These are phyloP conservation scores for Chroicocephalus ridibundus DNA, from an alignment of 2,113 vertebrate species.

Conservation along the genomic window DNA sequence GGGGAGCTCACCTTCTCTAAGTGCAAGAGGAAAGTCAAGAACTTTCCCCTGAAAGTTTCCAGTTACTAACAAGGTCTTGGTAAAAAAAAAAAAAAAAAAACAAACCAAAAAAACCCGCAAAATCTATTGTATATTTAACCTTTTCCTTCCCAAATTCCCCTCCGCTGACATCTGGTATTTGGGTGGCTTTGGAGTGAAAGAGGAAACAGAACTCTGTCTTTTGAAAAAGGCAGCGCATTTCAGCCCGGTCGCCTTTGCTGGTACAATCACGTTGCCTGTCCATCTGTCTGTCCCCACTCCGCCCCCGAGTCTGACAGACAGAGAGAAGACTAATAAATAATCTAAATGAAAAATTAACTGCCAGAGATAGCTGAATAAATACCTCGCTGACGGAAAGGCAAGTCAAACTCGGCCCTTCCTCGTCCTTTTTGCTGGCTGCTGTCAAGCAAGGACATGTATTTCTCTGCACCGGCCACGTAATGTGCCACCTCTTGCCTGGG, in stretches of 20 bases:
- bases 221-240: not conserved
- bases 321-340: not conserved
- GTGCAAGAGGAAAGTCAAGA: not conserved
- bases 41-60: not conserved
- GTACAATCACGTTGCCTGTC: not conserved
- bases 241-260: not conserved
- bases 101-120: no score
- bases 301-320: not conserved
- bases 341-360: not conserved
- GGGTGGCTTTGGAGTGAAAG: not conserved
- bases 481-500: not conserved
- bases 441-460: accelerated
- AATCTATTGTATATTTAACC: not conserved
- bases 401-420: not conserved
- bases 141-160: not conserved
- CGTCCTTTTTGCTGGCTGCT: not conserved
- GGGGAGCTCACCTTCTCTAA: not conserved
- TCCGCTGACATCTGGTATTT: not conserved
- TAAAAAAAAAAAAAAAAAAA: not conserved
- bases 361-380: not conserved
- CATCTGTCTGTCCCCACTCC: not conserved
- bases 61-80: not conserved
- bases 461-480: not conserved
- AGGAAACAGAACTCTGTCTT: not conserved
- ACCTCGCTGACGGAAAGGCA: not conserved